Evolutionary conservation across 2,797 vertebrate genomes (phyloP), one percentile per base, ranked within the genome.

Genomic region (Myoxocephalus aenaeus): DNA sequence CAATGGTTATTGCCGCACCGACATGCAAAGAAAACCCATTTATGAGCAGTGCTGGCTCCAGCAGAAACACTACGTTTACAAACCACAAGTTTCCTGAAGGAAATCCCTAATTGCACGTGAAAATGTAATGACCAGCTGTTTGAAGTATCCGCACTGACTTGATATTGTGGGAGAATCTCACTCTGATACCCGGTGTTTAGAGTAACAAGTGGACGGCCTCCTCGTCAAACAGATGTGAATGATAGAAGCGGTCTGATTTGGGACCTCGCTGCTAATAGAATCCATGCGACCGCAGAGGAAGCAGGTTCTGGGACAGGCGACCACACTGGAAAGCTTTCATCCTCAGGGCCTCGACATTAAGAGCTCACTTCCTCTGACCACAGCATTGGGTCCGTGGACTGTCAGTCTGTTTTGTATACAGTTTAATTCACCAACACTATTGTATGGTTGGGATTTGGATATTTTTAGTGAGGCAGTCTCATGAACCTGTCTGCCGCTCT

Each of bases 201-300:
- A 84, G 65, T 63, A 65, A 58, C n/a, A 74, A 80, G 66, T 78
- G 57, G 84, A 69, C 86, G 81, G 70, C 74, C 65, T 82, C 2
- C 77, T 63, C 46, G 54, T 77, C 73, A 65, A 73, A 68, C 90
- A 90, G 86, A 91, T 90, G 90, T 86, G 69, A 87, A 77, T 79
- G 85, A 93, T 92, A 88, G 92, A 82, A 76, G 63, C 42, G 11
- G 79, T 13, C 70, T 61, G 34, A 71, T 82, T 32, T 80, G 75
- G 79, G 87, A 83, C 70, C 74, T 79, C 68, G 2, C 34, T 70
- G 12, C 82, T 93, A 92, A 93, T 90, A 69, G 72, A 78, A 89
- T 85, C 86, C 84, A 85, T 90, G 77, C 73, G 79, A 78, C 84
- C 87, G 8, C 90, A 92, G 74, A 86, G 92, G 91, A 93, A 92